Evolutionary conservation across 2,888 invertebrate genomes (phyloP).

Genomic region (Nipponacmea schrenckii): DNA sequence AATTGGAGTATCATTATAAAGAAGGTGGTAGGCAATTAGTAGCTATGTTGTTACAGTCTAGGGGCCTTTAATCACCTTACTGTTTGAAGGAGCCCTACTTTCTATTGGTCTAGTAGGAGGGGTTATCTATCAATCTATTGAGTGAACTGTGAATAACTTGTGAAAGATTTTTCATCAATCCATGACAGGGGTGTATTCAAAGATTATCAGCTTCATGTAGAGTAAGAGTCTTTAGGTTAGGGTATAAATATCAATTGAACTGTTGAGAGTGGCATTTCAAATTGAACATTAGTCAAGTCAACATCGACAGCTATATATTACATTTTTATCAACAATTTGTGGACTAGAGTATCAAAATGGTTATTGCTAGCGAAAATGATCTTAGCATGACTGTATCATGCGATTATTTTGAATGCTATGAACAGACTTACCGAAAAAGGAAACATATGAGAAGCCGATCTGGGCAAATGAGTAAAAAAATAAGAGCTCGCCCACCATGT

Average conservation of each 20-base stretch:
- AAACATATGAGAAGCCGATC: slow-evolving; percentile 18
- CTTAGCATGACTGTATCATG: slow-evolving; percentile 1
- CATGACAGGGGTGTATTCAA: not conserved
- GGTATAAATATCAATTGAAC: not conserved
- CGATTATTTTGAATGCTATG: slow-evolving; percentile 12
- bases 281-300: not conserved
- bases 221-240: not conserved
- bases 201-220: not conserved
- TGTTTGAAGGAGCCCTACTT: not conserved
- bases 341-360: not conserved
- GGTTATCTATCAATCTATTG: not conserved
- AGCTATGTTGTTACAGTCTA: not conserved
- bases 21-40: not conserved
- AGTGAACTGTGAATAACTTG: slow-evolving; percentile 5
- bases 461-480: slow-evolving; percentile 20
- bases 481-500: slow-evolving; percentile 11
- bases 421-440: slow-evolving; percentile 17
- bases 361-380: not conserved
- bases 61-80: slow-evolving; percentile 1
- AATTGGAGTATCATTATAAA: too few species aligned
- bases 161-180: not conserved
- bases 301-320: not conserved
- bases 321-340: not conserved
- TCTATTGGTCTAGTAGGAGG: not conserved
- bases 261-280: not conserved